Base-by-base conservation (phyloP, 2,113 vertebrate species). In the Oenanthe oenanthe region DNA sequence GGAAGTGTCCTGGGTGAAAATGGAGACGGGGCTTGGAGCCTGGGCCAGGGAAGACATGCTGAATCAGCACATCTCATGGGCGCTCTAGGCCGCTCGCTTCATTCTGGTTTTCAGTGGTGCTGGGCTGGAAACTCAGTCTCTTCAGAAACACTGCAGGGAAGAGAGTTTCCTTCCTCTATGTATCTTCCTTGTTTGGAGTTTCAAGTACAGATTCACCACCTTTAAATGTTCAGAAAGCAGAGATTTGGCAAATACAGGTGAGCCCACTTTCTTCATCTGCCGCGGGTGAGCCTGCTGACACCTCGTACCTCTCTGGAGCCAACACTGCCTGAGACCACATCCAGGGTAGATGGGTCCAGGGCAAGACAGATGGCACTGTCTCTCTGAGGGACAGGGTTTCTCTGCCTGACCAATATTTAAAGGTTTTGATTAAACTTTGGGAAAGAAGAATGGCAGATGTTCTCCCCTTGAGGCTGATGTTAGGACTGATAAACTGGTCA, bases 1-100 rank as follows among this genome's bases (percentile, higher is more conserved):
- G 97, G 96, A 97, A 36, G 68, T 60, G 82, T 77, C 78, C 56
- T 78, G 54, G 85, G 88, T 61, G 72, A 86, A 71, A 94, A 84
- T 58, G 91, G 48, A 81, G n/a, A 43, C 12, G 0, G 5, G 11
- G 26, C 4, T 2, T 82, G 74, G 61, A 71, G 51, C 56, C 8
- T 9, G 32, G 81, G 26, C 10, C 22, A 4, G 43, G 47, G 40
- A 70, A 60, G 58, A 60, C 4, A 2, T 31, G 54, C 20, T 85
- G 70, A 73, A 43, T 42, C 53, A 72, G 47, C 53, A 60, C 13
- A 21, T 81, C 36, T 65, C 40, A 9, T 2, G 13, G 50, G 36
- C 14, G 18, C 8, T n/a, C 19, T 15, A 67, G 57, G 16, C 13
- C 45, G 13, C 26, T 40, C 0, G 1, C n/a, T 93, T 67, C n/a